Base-by-base conservation (phyloP, 2,888 invertebrate species). In the Agelastica alni region DNA sequence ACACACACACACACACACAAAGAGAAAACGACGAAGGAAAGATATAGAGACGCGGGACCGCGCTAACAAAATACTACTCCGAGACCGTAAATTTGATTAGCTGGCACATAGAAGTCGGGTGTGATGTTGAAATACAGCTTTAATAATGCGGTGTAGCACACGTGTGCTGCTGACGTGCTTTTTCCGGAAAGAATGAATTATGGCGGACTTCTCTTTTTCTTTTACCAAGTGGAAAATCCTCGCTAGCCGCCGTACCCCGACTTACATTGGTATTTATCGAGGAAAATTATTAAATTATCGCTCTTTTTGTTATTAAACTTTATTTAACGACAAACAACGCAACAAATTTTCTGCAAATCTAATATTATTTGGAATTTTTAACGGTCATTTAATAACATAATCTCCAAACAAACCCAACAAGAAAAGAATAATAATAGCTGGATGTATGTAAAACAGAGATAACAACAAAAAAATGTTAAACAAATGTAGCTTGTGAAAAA, bases 11-110 rank as follows among this genome's bases (percentile, higher is more conserved):
- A 30, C 7, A 5, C 17, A 12, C 4, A 13, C 16, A 47, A 28
- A 5, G 26, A n/a, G n/a, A n/a, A n/a, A n/a, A n/a, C n/a, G n/a
- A n/a, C 30, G 55, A 51, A 61, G 65, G n/a, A 70, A 66, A 70
- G 68, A 69, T 65, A 65, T 63, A 67, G 61, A 67, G 66, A 67
- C 67, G 65, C 48, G 37, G 51, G n/a, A n/a, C n/a, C n/a, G 45
- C 45, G 55, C 59, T 66, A 66, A 67, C 68, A 65, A 63, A 68
- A 68, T 60, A 64, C 63, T 61, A 56, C 68, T 64, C 55, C 58
- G 65, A 68, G 62, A 60, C 62, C 69, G 71, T 75, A 75, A 75
- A 75, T 76, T 75, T 75, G 75, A 76, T 75, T 75, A 76, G 73
- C 68, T 71, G 73, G 74, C 75, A 69, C 70, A 65, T 74, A 71